Percentiles rank a stretch among this genome's conserved stretches.
These are phyloP conservation scores for Podargus strigoides DNA, from an alignment of 2,797 vertebrate genomes.

Conservation along the genomic window DNA sequence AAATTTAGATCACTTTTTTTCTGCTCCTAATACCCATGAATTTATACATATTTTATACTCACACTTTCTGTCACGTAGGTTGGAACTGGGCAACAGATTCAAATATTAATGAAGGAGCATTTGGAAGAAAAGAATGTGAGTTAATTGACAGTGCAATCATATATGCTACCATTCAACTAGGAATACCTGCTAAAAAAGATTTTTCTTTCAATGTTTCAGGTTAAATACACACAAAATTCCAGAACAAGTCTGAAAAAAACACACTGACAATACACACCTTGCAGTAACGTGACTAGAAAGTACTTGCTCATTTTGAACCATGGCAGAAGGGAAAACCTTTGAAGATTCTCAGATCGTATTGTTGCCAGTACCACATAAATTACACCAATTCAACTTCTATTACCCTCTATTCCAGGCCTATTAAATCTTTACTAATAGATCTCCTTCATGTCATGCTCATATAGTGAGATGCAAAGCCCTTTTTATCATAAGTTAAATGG, in stretches of 20 bases:
- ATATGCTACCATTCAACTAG: neutral
- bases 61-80: neutral
- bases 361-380: constrained; percentile 56
- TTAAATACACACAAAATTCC: neutral
- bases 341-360: constrained; percentile 48
- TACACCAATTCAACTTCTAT: constrained; percentile 63
- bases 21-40: neutral
- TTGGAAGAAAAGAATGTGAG: neutral
- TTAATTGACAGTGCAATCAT: neutral
- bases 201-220: neutral
- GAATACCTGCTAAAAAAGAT: neutral
- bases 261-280: neutral
- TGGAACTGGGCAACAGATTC: neutral
- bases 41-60: neutral
- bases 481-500: constrained; percentile 63
- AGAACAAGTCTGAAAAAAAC: neutral
- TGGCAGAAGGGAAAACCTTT: neutral
- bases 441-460: constrained; percentile 48
- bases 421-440: constrained; percentile 70
- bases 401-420: constrained; percentile 60
- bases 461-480: constrained; percentile 47
- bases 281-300: neutral
- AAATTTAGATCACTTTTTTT: neutral
- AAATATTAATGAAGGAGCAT: neutral
- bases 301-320: neutral